phyloP scores from a whole-genome alignment of 2,888 invertebrate genomes.

The Mesochorus sp. region DNA sequence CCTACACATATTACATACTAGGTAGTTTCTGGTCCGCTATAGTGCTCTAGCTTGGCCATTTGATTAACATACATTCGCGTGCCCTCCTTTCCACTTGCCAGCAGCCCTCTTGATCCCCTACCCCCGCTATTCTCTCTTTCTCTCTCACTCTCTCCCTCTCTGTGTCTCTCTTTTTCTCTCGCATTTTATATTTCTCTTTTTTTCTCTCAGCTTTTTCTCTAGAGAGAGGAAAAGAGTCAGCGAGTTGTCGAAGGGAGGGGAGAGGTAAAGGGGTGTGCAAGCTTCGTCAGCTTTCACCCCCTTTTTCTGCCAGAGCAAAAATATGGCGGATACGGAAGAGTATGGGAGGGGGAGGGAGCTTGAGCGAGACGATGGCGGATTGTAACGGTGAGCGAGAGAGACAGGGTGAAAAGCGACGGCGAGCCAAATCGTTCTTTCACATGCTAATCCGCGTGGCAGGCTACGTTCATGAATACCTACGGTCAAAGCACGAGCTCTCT shows the following conservation, averaged over 20 bases:
- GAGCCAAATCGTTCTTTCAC: slow-evolving; percentile 80
- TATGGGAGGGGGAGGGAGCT: slow-evolving; percentile 24
- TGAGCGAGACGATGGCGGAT: slow-evolving; percentile 17
- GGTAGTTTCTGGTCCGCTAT: slow-evolving; percentile 49
- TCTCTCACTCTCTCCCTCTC: background rate
- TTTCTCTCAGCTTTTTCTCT: slow-evolving; percentile 2
- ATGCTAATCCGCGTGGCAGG: slow-evolving; percentile 79
- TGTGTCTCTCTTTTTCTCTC: background rate
- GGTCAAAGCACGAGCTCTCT: slow-evolving; percentile 74
- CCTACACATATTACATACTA: slow-evolving; percentile 36
- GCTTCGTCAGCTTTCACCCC: slow-evolving; percentile 58
- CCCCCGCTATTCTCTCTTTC: background rate
- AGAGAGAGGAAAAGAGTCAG: slow-evolving; percentile 30
- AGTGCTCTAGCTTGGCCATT: slow-evolving; percentile 55
- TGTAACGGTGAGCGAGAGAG: slow-evolving; percentile 48
- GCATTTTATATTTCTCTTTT: slow-evolving; percentile 16
- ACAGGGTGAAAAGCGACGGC: slow-evolving; percentile 72
- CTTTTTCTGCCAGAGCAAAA: slow-evolving; percentile 59
- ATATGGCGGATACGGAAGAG: slow-evolving; percentile 58
- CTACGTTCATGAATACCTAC: slow-evolving; percentile 80
- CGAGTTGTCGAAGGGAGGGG: slow-evolving; percentile 12
- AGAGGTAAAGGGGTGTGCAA: slow-evolving; percentile 18
- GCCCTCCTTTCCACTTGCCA: slow-evolving; percentile 61
- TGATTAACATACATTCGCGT: slow-evolving; percentile 67
- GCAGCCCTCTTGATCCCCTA: background rate